Percentiles rank a stretch among this genome's conserved stretches.
Conservation (phyloP, 2,113 vertebrate genomes). For the Podarcis raffonei region DNA sequence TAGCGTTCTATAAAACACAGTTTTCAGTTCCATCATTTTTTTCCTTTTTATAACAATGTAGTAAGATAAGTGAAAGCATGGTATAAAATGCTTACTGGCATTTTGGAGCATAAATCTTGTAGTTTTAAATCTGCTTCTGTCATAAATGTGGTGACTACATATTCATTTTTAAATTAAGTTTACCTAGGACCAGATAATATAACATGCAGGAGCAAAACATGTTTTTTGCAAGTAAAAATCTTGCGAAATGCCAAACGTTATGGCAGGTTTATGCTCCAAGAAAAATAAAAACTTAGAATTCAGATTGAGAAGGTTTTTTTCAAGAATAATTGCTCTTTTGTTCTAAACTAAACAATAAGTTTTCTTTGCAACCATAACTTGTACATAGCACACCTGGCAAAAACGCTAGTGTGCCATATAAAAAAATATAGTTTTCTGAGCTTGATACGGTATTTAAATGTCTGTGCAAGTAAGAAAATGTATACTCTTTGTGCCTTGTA, state of each 20-base stretch:
- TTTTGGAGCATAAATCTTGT: slow-evolving; percentile 78
- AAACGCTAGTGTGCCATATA: slow-evolving; percentile 80
- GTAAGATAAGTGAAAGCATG: slow-evolving; percentile 73
- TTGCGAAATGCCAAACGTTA: slow-evolving; percentile 69
- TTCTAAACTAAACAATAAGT: slow-evolving; percentile 58
- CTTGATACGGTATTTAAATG: slow-evolving; percentile 85
- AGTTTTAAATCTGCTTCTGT: slow-evolving; percentile 72
- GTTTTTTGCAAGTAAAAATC: slow-evolving; percentile 55
- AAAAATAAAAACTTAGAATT: slow-evolving; percentile 70
- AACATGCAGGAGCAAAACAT: slow-evolving; percentile 63
- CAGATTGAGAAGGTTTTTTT: slow-evolving; percentile 27
- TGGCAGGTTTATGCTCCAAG: slow-evolving; percentile 79
- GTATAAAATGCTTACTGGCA: slow-evolving; percentile 77
- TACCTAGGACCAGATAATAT: slow-evolving; percentile 69
- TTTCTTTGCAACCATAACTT: slow-evolving; percentile 79
- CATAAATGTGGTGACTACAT: slow-evolving; percentile 56
- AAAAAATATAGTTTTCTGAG: slow-evolving; percentile 77
- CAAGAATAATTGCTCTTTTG: slow-evolving; percentile 69
- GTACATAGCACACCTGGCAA: slow-evolving; percentile 74
- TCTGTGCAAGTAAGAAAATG: slow-evolving; percentile 92
- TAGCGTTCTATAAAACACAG: slow-evolving; percentile 78
- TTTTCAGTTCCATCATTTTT: slow-evolving; percentile 77
- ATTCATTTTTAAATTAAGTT: slow-evolving; percentile 60
- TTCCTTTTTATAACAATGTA: slow-evolving; percentile 74
- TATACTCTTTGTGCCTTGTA: slow-evolving; percentile 99